Percentiles rank a stretch among this genome's conserved stretches.
phyloP scores from a whole-genome alignment of 2,113 vertebrate species.

The Thymallus thymallus region DNA sequence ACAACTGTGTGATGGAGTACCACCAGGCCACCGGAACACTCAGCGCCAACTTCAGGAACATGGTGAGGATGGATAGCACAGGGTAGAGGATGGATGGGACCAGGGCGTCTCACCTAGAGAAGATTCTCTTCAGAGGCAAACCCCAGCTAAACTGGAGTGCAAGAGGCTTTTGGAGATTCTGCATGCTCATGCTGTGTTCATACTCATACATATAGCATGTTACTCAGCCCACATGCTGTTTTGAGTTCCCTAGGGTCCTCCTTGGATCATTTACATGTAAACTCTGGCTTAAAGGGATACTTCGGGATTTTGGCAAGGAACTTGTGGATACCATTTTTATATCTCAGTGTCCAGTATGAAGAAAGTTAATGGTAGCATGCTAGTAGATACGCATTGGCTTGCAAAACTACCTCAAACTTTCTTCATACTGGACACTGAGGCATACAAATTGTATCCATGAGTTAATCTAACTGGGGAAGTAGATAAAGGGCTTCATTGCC shows the following conservation, averaged over 20 bases:
- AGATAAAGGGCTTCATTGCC: too few species aligned
- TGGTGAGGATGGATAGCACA: constrained; percentile 75
- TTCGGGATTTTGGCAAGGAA: too few species aligned
- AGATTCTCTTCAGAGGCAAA: neutral
- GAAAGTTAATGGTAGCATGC: too few species aligned
- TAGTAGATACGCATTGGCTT: too few species aligned
- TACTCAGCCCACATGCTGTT: neutral
- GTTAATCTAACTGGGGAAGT: too few species aligned
- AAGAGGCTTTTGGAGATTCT: neutral
- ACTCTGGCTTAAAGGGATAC: neutral
- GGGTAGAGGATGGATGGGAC: too few species aligned
- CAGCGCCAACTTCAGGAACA: constrained; percentile 95
- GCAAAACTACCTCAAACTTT: too few species aligned
- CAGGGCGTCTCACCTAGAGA: too few species aligned
- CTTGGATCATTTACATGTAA: constrained; percentile 12
- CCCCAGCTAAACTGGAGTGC: neutral
- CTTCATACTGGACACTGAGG: too few species aligned
- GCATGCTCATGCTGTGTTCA: neutral
- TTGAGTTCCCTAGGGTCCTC: neutral
- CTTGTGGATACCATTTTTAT: too few species aligned
- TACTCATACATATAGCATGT: neutral
- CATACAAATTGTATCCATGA: too few species aligned
- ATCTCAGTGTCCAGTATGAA: too few species aligned
- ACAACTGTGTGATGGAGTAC: constrained; percentile 97
- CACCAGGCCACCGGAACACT: constrained; percentile 93